Conservation (phyloP, 2,888 invertebrate genomes). For the Chirona hameri region DNA sequence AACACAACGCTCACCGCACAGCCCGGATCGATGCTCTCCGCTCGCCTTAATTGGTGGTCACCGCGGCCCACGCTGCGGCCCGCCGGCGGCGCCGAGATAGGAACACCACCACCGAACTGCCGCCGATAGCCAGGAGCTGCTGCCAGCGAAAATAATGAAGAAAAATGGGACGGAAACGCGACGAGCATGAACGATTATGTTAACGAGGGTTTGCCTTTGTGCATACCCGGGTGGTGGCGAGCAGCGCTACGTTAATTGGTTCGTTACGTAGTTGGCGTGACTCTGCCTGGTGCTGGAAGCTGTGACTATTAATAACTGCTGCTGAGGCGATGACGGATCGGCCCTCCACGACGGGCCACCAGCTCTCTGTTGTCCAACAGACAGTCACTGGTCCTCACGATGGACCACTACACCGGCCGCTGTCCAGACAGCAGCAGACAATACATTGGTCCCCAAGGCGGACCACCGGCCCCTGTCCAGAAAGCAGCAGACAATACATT, state of each 20-base stretch:
- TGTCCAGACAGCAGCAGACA: too few species aligned
- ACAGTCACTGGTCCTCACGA: too few species aligned
- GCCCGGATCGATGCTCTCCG: neutral
- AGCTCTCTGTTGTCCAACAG: neutral
- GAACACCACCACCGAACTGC: neutral
- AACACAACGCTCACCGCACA: neutral
- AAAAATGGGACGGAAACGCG: constrained; percentile 25
- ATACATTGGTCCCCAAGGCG: too few species aligned
- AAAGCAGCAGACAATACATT: too few species aligned
- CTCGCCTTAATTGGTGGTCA: neutral
- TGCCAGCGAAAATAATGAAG: constrained; percentile 1
- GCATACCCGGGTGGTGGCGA: neutral
- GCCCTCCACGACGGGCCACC: neutral
- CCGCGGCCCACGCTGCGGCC: too few species aligned
- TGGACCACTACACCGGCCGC: too few species aligned
- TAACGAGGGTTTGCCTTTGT: constrained; percentile 23
- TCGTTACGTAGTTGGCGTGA: constrained; percentile 6
- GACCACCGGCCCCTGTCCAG: too few species aligned
- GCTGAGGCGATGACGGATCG: constrained; percentile 13
- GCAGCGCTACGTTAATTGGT: constrained; percentile 2
- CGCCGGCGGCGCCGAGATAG: neutral
- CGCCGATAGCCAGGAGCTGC: neutral
- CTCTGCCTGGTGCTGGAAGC: neutral
- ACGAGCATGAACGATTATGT: constrained; percentile 25
- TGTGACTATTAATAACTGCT: neutral